Percentiles rank a stretch among this genome's conserved stretches.
phyloP scores from a whole-genome alignment of 2,888 invertebrate genomes.

The Himalopsyche japonica region DNA sequence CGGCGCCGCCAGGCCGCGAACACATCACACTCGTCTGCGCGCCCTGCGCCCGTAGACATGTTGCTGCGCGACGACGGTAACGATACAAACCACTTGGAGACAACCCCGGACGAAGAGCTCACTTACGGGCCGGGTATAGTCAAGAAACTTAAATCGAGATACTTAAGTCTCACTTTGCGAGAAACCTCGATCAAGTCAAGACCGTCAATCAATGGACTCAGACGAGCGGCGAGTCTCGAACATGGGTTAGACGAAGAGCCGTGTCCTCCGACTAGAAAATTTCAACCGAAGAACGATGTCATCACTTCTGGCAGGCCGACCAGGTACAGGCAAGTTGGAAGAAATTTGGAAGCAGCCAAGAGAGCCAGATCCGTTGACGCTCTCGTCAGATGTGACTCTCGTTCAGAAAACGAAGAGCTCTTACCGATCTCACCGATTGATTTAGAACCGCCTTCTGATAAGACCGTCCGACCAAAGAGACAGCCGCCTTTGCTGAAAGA shows the following conservation, averaged over 20 bases:
- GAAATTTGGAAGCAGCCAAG: conserved; percentile 68
- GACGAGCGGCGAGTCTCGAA: conserved; percentile 84
- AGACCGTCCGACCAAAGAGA: conserved; percentile 55
- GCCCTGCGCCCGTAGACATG: conserved; percentile 46
- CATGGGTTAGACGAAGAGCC: conserved; percentile 72
- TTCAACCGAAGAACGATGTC: conserved; percentile 43
- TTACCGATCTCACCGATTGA: conserved; percentile 64
- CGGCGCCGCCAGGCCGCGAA: conserved; percentile 58
- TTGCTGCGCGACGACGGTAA: conserved; percentile 44
- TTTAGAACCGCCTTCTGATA: conserved; percentile 48
- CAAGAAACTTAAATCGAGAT: conserved; percentile 82
- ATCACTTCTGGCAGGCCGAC: conserved; percentile 48
- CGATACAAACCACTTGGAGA: conserved; percentile 30
- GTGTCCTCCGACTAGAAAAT: conserved; percentile 9
- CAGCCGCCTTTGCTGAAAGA: conserved; percentile 70
- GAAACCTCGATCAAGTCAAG: conserved; percentile 68
- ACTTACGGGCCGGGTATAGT: conserved; percentile 92
- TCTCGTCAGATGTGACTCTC: conserved; percentile 67
- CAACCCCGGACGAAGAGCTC: conserved; percentile 68
- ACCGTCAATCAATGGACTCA: conserved; percentile 68
- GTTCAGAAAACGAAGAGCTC: conserved; percentile 60
- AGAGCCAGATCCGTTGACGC: conserved; percentile 87
- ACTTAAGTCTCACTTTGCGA: conserved; percentile 82
- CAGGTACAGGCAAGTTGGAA: conserved; percentile 51
- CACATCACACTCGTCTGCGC: conserved; percentile 44